Conservation (phyloP, 2,888 invertebrate genomes). For the Thecophora atra region DNA sequence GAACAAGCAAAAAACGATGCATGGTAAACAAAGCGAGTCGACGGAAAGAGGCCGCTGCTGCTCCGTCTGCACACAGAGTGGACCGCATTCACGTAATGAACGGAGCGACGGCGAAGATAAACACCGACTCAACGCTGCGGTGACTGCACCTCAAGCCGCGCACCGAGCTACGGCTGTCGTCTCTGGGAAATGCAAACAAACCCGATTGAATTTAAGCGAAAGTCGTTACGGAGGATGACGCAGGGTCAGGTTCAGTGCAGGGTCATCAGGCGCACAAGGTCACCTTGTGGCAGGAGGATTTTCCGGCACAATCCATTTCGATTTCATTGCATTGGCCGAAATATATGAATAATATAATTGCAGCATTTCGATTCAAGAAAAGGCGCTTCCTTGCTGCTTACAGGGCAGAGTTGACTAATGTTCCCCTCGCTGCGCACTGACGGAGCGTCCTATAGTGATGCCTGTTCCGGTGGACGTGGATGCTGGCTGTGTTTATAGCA, state of each 20-base stretch:
- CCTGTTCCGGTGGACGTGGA: not conserved
- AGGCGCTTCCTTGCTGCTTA: conserved; percentile 39
- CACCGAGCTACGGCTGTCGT: conserved; percentile 4
- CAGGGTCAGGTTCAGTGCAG: not conserved
- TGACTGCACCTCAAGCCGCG: not conserved
- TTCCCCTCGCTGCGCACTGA: too few species aligned
- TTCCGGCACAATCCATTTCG: too few species aligned
- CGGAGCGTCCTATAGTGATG: too few species aligned
- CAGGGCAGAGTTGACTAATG: conserved; percentile 27
- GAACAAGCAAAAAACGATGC: conserved; percentile 50
- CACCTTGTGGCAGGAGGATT: not conserved
- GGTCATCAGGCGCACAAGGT: conserved; percentile 13
- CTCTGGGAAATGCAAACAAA: conserved; percentile 45
- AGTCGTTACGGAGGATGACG: conserved; percentile 44
- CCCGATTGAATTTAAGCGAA: conserved; percentile 57
- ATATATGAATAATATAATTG: conserved; percentile 22
- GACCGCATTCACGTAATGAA: conserved; percentile 12
- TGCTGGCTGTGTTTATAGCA: not conserved
- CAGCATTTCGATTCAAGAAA: conserved; percentile 27
- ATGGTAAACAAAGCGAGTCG: conserved; percentile 44
- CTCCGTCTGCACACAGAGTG: not conserved
- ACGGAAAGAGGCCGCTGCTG: not conserved
- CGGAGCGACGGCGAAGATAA: not conserved
- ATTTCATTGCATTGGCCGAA: not conserved
- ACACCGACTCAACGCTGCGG: not conserved